Evolutionary conservation across 2,888 invertebrate species (phyloP).

Genomic region (Seira musarum): DNA sequence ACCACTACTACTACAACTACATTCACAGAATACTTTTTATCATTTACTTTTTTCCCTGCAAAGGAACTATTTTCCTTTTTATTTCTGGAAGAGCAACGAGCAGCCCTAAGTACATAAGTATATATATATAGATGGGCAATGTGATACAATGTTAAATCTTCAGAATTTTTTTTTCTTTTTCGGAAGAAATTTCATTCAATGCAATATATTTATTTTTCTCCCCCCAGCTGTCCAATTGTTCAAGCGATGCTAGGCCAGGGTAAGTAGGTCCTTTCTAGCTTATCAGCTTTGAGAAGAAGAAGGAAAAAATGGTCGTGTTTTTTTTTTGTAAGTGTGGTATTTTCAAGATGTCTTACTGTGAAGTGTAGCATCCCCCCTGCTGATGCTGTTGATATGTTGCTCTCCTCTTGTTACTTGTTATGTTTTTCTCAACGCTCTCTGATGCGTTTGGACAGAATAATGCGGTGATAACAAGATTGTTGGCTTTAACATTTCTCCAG

Average conservation of each 20-base stretch:
- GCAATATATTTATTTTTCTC: not conserved
- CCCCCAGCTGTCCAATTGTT: not conserved
- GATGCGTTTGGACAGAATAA: not conserved
- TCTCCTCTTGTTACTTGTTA: conserved; percentile 7
- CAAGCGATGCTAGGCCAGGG: too few relatives aligned
- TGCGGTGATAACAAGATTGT: conserved; percentile 5
- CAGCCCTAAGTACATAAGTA: not conserved
- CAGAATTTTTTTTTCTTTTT: not conserved
- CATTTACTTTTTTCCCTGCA: not conserved
- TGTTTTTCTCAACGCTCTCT: not conserved
- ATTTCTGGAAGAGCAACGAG: not conserved
- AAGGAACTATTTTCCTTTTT: not conserved
- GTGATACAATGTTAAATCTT: too few relatives aligned
- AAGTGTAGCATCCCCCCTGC: conserved; percentile 7
- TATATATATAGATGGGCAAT: not conserved
- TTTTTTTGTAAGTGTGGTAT: conserved; percentile 6
- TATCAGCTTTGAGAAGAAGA: not conserved
- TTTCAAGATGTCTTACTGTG: conserved; percentile 10
- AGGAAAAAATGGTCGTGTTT: conserved; percentile 5
- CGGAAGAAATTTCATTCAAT: not conserved
- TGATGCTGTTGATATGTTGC: conserved; percentile 4
- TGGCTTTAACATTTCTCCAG: not conserved
- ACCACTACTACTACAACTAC: too few relatives aligned
- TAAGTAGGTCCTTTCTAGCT: conserved; percentile 3
- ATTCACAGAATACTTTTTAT: too few relatives aligned